Conservation (phyloP, 2,797 vertebrate species). For the Tragopan temminckii region DNA sequence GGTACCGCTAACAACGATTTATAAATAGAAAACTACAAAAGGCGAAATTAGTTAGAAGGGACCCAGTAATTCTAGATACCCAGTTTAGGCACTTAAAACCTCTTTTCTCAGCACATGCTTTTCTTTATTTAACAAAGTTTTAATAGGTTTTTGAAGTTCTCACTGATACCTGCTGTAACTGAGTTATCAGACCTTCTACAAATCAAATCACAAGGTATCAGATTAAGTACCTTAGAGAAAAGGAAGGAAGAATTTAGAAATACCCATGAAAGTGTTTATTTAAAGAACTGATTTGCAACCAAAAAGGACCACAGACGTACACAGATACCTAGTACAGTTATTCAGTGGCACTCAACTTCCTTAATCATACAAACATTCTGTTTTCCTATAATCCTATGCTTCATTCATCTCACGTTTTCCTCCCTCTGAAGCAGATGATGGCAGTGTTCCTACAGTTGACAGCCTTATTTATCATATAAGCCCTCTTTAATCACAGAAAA, state of each 20-base stretch:
- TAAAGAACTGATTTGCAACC: background rate
- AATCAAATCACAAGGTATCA: background rate
- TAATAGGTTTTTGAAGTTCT: background rate
- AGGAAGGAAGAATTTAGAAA: background rate
- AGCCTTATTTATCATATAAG: background rate
- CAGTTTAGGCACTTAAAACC: background rate
- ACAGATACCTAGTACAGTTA: background rate
- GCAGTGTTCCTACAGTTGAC: background rate
- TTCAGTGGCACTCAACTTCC: background rate
- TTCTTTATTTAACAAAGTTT: background rate
- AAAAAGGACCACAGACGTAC: background rate
- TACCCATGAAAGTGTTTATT: background rate
- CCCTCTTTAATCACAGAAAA: background rate
- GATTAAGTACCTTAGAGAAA: background rate
- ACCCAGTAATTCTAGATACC: conserved; percentile 17
- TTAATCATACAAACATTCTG: background rate
- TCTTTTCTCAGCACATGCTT: background rate
- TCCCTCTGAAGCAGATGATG: background rate
- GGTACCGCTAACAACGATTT: conserved; percentile 17
- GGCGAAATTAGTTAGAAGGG: conserved; percentile 18
- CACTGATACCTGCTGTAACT: background rate
- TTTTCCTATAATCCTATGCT: background rate
- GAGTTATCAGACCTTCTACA: background rate
- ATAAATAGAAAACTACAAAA: conserved; percentile 24
- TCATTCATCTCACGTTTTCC: background rate